Percentiles rank a stretch among this genome's conserved stretches.
Evolutionary conservation across 2,888 invertebrate species (phyloP).

Genomic region (Xestia ashworthii): DNA sequence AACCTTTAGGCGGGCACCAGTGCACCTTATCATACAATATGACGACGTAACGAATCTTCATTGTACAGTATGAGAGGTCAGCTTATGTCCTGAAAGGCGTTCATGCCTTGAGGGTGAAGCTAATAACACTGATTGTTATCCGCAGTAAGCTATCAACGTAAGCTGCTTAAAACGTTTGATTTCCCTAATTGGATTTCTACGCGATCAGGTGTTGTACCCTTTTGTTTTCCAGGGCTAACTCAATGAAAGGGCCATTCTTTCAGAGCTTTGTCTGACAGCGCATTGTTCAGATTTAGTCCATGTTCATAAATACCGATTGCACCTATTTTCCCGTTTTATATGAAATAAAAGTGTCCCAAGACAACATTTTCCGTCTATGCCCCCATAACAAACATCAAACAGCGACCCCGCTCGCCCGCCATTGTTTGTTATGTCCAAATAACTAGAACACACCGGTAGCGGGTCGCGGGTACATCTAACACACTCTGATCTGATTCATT

Average conservation of each 20-base stretch:
- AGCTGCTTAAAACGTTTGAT: constrained; percentile 14
- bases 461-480: constrained; percentile 9
- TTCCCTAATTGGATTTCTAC: constrained; percentile 19
- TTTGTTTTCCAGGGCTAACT: constrained; percentile 24
- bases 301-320: constrained; percentile 60
- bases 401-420: constrained; percentile 54
- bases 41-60: neutral
- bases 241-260: constrained; percentile 22
- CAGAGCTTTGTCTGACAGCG: constrained; percentile 37
- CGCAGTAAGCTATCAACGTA: constrained; percentile 19
- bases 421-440: constrained; percentile 67
- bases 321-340: constrained; percentile 62
- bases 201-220: constrained; percentile 11
- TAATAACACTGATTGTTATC: constrained; percentile 1
- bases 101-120: neutral
- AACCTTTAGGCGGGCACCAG: neutral
- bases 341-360: constrained; percentile 59
- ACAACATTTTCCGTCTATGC: constrained; percentile 62
- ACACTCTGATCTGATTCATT: constrained; percentile 26
- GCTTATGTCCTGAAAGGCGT: neutral
- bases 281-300: constrained; percentile 55
- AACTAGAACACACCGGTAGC: constrained; percentile 46
- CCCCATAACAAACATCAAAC: constrained; percentile 72
- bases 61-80: neutral
- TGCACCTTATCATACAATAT: neutral